phyloP scores from a whole-genome alignment of 2,888 invertebrate genomes.

The Drosophila tripunctata region DNA sequence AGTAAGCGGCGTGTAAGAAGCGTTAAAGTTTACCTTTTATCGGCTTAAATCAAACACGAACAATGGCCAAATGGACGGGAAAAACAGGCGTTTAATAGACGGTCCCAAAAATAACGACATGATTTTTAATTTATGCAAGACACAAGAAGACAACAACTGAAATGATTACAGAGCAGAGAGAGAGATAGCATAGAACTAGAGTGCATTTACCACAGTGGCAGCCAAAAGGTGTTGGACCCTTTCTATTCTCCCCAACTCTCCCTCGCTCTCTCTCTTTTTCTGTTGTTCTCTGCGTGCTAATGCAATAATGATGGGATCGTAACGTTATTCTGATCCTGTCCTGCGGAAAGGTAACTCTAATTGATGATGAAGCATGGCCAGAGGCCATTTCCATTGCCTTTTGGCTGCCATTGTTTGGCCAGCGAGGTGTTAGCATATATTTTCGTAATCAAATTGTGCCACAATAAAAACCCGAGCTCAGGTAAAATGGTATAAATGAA shows the following conservation, averaged over 20 bases:
- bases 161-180: constrained; percentile 60
- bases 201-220: constrained; percentile 50
- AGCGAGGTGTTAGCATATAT: constrained; percentile 77
- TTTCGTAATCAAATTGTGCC: constrained; percentile 74
- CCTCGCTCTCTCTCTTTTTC: not conserved
- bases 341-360: constrained; percentile 78
- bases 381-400: constrained; percentile 13
- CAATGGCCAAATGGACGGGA: constrained; percentile 40
- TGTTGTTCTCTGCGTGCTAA: constrained; percentile 37
- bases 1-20: constrained; percentile 63
- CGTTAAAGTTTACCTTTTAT: constrained; percentile 70
- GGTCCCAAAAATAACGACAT: constrained; percentile 28
- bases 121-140: constrained; percentile 75
- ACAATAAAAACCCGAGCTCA: constrained; percentile 58
- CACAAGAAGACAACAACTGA: constrained; percentile 15
- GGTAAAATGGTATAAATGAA: constrained; percentile 37
- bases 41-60: constrained; percentile 76
- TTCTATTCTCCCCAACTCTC: not conserved
- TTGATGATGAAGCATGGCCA: constrained; percentile 70
- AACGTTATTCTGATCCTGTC: constrained; percentile 57
- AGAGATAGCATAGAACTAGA: not conserved
- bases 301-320: constrained; percentile 64
- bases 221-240: constrained; percentile 61
- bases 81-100: constrained; percentile 71
- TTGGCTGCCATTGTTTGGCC: constrained; percentile 73